These are phyloP conservation scores for Teleopsis dalmanni DNA, from an alignment of 1,140 invertebrate species.

Conservation along the genomic window DNA sequence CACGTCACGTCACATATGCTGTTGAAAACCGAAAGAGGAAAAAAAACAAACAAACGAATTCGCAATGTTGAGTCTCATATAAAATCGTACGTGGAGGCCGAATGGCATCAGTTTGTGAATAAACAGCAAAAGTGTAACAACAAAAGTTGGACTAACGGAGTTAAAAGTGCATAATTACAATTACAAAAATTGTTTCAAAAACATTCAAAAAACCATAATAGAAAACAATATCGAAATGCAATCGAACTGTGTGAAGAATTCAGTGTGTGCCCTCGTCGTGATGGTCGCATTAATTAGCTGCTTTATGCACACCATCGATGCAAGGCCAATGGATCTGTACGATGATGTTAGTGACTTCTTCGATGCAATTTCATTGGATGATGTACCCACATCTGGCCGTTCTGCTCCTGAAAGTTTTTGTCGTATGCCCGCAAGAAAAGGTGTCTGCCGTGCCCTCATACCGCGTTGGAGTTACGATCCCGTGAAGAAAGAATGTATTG, in stretches of 20 bases:
- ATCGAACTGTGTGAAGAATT: too few species aligned
- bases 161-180: too few species aligned
- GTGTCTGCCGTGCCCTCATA: constrained; percentile 53
- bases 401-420: constrained; percentile 38
- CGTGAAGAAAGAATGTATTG: constrained; percentile 48
- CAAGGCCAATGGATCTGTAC: constrained; percentile 38
- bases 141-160: too few species aligned
- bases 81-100: too few species aligned
- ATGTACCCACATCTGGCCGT: constrained; percentile 31
- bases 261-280: neutral
- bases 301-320: neutral
- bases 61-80: too few species aligned
- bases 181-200: too few species aligned
- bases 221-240: neutral
- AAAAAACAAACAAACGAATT: too few species aligned
- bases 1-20: too few species aligned
- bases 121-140: too few species aligned
- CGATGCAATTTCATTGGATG: constrained; percentile 37
- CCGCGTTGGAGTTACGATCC: constrained; percentile 50
- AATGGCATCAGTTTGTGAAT: too few species aligned
- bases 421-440: constrained; percentile 44
- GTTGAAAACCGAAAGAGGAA: too few species aligned
- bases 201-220: neutral
- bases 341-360: constrained; percentile 41
- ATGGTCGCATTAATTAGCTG: neutral